phyloP scores from a whole-genome alignment of 2,113 vertebrate genomes.

The Notothenia coriiceps region DNA sequence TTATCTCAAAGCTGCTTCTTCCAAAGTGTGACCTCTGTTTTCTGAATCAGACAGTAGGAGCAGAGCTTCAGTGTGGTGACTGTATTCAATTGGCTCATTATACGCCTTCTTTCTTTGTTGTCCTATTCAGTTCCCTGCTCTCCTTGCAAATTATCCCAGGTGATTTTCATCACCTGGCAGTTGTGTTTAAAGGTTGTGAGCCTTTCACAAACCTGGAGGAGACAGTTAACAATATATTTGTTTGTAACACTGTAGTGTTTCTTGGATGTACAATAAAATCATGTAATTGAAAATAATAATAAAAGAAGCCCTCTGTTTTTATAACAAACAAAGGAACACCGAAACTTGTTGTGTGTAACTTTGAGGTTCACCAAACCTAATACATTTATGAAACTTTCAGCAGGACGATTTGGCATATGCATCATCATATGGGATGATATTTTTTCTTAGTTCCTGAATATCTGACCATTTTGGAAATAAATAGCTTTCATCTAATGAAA shows the following conservation, averaged over 20 bases:
- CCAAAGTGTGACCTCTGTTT: conserved; percentile 25
- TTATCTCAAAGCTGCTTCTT: background rate
- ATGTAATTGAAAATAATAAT: background rate
- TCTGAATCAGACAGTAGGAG: conserved; percentile 19
- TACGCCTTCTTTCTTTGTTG: background rate
- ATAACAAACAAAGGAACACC: too few relatives aligned
- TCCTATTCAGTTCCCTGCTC: background rate
- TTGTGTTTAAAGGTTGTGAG: conserved; percentile 3
- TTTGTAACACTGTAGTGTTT: background rate
- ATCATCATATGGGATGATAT: background rate
- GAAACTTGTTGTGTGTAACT: background rate
- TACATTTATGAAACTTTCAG: background rate
- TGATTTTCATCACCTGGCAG: background rate
- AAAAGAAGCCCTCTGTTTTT: too few relatives aligned
- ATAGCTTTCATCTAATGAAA: background rate
- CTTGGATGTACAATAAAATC: background rate
- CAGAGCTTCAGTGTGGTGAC: conserved; percentile 10
- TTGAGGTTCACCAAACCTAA: background rate
- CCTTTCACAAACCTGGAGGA: background rate
- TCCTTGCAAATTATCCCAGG: conserved; percentile 1
- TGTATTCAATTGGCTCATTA: conserved; percentile 23
- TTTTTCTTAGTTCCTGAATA: background rate
- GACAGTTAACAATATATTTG: background rate
- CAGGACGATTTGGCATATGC: too few relatives aligned
- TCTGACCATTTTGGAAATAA: background rate